Evolutionary conservation across 2,797 vertebrate genomes (phyloP).

Genomic region (Tauraco hartlaubi): DNA sequence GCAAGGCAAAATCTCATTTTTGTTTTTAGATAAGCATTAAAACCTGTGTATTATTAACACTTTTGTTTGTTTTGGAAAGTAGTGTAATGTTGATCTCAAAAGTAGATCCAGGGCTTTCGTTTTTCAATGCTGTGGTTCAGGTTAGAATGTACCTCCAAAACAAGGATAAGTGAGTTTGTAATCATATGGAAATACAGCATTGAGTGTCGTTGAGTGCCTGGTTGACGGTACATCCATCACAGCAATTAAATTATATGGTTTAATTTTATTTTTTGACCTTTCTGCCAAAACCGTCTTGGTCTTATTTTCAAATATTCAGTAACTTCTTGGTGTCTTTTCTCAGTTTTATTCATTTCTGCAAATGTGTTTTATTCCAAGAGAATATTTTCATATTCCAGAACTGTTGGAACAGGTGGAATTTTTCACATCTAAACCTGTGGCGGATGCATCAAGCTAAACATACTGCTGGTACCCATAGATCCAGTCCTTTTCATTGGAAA

Average conservation of each 20-base stretch:
- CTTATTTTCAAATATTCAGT: not conserved
- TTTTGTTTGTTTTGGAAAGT: not conserved
- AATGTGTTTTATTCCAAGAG: not conserved
- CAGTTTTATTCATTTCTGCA: not conserved
- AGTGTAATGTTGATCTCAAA: not conserved
- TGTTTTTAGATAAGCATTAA: not conserved
- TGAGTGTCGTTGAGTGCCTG: not conserved
- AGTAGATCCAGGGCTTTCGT: not conserved
- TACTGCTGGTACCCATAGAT: rapidly evolving
- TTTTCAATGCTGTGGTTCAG: not conserved
- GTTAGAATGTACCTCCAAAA: not conserved
- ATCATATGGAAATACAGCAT: not conserved
- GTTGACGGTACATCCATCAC: not conserved
- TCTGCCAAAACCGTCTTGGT: not conserved
- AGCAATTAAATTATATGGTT: not conserved
- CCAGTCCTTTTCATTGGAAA: not conserved
- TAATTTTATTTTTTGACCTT: not conserved
- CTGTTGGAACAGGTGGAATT: not conserved
- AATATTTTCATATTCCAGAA: not conserved
- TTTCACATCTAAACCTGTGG: not conserved
- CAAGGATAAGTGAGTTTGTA: not conserved
- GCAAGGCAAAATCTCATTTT: not conserved
- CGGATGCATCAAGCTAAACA: not conserved
- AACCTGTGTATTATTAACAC: not conserved
- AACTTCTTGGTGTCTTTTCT: not conserved